Conservation (phyloP, 2,888 invertebrate species). For the Eristalis pertinax region DNA sequence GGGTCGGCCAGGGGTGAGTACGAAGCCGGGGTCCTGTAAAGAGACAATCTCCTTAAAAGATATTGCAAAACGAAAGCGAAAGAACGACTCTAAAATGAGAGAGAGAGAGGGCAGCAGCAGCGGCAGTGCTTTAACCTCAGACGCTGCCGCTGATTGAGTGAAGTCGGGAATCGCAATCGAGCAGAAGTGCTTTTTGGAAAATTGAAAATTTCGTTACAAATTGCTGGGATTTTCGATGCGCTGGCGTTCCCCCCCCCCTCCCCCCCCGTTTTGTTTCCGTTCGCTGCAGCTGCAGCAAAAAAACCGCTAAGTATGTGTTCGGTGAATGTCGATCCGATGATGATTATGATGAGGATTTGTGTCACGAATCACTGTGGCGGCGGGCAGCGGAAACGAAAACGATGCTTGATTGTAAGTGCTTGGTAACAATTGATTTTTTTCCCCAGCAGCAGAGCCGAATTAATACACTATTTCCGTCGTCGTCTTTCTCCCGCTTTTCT, state of each 20-base stretch:
- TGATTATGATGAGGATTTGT: conserved; percentile 31
- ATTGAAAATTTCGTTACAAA: conserved; percentile 55
- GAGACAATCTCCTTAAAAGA: conserved; percentile 11
- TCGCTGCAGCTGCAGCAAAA: conserved; percentile 12
- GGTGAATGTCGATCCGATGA: conserved; percentile 3
- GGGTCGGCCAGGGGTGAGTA: background rate
- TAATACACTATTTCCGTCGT: background rate
- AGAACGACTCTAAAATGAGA: background rate
- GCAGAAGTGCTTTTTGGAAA: conserved; percentile 41
- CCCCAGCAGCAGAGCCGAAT: background rate
- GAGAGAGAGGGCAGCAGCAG: background rate
- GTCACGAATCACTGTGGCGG: conserved; percentile 7
- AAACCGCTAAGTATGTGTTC: background rate
- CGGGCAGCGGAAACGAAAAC: background rate
- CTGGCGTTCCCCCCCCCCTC: background rate
- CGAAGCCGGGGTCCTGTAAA: background rate
- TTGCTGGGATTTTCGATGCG: conserved; percentile 39
- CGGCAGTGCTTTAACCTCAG: background rate
- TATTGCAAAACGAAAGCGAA: background rate
- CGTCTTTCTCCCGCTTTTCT: background rate
- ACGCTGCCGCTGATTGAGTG: conserved; percentile 11
- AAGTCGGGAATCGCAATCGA: background rate
- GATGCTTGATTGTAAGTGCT: background rate
- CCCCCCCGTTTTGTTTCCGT: conserved; percentile 25
- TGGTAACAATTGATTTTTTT: background rate